Conservation (phyloP, 2,888 invertebrate genomes). For the Callimorpha dominula region DNA sequence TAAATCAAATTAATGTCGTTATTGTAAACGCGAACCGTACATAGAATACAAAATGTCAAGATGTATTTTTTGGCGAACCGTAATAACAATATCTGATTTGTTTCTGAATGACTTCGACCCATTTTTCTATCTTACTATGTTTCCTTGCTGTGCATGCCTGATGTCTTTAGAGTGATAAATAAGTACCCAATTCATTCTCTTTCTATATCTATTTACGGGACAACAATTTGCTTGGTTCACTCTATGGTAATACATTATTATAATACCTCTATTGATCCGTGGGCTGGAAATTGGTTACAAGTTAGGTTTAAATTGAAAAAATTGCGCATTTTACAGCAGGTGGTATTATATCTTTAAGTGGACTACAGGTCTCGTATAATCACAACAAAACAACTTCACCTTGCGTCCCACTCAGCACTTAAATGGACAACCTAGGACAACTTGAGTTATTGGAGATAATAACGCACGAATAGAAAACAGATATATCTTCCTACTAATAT, state of each 20-base stretch:
- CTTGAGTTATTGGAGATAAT: not conserved
- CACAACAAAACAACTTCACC: constrained; percentile 13
- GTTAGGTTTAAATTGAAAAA: too few relatives aligned
- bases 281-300: too few relatives aligned
- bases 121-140: not conserved
- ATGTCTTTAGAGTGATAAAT: too few relatives aligned
- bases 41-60: not conserved
- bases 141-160: not conserved
- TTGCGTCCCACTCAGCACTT: constrained; percentile 13
- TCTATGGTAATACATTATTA: too few relatives aligned
- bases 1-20: not conserved
- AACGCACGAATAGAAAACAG: too few relatives aligned
- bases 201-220: not conserved
- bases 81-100: not conserved
- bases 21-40: not conserved
- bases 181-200: too few relatives aligned
- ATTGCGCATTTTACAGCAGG: not conserved
- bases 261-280: too few relatives aligned
- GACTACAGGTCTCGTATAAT: not conserved
- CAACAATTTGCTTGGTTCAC: too few relatives aligned
- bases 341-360: constrained; percentile 5
- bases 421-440: constrained; percentile 7
- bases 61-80: not conserved
- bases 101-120: not conserved
- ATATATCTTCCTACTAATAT: not conserved